A percentile compares a stretch with the other conserved stretches of the same genome.
phyloP scores from a whole-genome alignment of 2,113 vertebrate genomes.

The Lutjanus erythropterus region DNA sequence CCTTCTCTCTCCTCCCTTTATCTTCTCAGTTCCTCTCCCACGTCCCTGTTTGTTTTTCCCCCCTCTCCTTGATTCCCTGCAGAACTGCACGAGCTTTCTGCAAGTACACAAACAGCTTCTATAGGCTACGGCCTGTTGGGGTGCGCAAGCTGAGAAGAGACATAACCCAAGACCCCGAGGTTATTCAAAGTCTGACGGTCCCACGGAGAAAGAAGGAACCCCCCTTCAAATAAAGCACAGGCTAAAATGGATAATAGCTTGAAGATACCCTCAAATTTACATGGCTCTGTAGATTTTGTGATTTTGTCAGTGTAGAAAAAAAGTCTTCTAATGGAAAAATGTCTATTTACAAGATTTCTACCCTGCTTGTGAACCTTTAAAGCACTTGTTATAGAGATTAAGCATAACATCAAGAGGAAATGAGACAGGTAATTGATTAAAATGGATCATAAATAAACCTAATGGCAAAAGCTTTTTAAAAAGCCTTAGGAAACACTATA shows the following conservation, averaged over 20 bases:
- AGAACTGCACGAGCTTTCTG: slow-evolving; percentile 4
- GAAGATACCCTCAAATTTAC: slow-evolving; percentile 3
- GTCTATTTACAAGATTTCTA: neutral
- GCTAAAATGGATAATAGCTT: slow-evolving; percentile 32
- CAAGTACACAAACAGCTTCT: slow-evolving; percentile 18
- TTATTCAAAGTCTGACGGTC: slow-evolving; percentile 55
- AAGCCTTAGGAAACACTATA: neutral
- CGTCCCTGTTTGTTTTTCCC: neutral
- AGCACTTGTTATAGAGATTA: slow-evolving; percentile 5
- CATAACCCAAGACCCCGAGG: slow-evolving; percentile 37
- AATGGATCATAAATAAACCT: slow-evolving; percentile 28
- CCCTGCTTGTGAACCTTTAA: neutral
- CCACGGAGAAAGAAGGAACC: slow-evolving; percentile 15
- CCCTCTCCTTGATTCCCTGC: neutral
- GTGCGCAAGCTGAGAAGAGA: slow-evolving; percentile 40
- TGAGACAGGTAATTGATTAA: slow-evolving; percentile 19
- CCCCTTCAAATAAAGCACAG: slow-evolving; percentile 15
- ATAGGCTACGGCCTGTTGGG: slow-evolving; percentile 20
- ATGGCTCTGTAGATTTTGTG: slow-evolving; percentile 7
- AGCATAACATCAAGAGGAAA: slow-evolving; percentile 16
- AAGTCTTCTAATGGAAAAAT: neutral
- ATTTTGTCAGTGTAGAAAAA: neutral
- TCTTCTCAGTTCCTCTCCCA: slow-evolving; percentile 3
- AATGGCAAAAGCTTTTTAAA: neutral
- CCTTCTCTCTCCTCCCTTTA: neutral